Percentiles rank a stretch among this genome's conserved stretches.
Conservation (phyloP, 2,113 vertebrate species). For the Ageneiosus marmoratus region DNA sequence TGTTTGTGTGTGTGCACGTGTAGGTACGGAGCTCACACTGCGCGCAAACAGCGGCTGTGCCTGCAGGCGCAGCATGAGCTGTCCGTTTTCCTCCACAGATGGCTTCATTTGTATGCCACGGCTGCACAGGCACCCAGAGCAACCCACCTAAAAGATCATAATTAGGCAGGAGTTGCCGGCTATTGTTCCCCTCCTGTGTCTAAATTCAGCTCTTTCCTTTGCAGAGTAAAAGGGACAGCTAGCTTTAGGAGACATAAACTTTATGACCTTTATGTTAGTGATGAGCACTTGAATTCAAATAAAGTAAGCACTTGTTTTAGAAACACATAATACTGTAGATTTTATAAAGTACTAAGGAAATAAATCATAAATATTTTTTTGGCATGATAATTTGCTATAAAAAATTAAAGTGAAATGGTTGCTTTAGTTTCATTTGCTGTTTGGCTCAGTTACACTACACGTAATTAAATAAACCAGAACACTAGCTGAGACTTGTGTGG, state of each 20-base stretch:
- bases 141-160: slow-evolving; percentile 53
- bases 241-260: neutral
- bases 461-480: neutral
- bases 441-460: neutral
- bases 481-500: neutral
- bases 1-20: slow-evolving; percentile 3
- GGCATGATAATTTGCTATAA: neutral
- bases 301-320: neutral
- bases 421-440: neutral
- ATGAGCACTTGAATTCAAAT: neutral
- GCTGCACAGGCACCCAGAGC: slow-evolving; percentile 37
- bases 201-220: neutral
- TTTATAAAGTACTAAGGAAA: neutral
- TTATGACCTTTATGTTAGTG: neutral
- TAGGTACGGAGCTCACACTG: slow-evolving; percentile 34
- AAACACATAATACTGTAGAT: neutral
- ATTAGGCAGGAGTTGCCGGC: slow-evolving; percentile 46
- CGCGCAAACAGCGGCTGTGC: neutral
- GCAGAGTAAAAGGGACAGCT: neutral
- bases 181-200: slow-evolving; percentile 13
- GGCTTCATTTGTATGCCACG: slow-evolving; percentile 61
- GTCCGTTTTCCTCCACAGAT: slow-evolving; percentile 36
- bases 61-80: slow-evolving; percentile 23
- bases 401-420: no score
- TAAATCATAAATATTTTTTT: no score